A percentile compares a stretch with the other conserved stretches of the same genome.
These are phyloP conservation scores for Halcyon chelicuti DNA, from an alignment of 2,797 vertebrate species.

Conservation along the genomic window DNA sequence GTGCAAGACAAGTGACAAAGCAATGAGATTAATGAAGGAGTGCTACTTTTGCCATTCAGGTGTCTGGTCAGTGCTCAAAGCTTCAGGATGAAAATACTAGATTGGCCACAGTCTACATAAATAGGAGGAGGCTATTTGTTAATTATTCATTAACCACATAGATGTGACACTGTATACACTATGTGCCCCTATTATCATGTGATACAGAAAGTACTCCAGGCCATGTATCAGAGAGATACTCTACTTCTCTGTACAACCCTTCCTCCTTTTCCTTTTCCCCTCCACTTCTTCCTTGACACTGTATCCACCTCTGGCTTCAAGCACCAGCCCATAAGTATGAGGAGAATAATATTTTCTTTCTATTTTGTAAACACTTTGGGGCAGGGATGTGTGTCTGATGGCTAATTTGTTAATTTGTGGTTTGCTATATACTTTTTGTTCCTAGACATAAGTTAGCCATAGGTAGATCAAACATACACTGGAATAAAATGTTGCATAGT, in stretches of 20 bases:
- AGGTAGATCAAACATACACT: background rate
- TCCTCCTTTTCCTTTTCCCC: background rate
- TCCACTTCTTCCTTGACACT: background rate
- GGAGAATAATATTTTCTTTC: background rate
- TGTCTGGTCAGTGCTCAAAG: background rate
- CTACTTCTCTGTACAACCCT: background rate
- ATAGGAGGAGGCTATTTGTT: background rate
- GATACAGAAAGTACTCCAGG: background rate
- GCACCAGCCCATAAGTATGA: background rate
- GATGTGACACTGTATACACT: background rate
- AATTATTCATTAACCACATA: background rate
- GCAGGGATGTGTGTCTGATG: background rate
- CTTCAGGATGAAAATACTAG: background rate
- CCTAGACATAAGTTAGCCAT: background rate
- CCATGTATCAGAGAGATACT: accelerated
- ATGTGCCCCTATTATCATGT: background rate
- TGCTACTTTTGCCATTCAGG: background rate
- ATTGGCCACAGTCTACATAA: background rate
- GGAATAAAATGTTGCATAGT: background rate
- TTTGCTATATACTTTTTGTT: background rate
- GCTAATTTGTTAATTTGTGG: background rate
- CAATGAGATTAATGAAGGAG: background rate
- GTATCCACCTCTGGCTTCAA: background rate
- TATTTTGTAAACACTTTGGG: background rate
- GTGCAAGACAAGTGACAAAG: background rate